These are phyloP conservation scores for Gorsachius magnificus DNA, from an alignment of 2,797 vertebrate genomes.

Conservation along the genomic window DNA sequence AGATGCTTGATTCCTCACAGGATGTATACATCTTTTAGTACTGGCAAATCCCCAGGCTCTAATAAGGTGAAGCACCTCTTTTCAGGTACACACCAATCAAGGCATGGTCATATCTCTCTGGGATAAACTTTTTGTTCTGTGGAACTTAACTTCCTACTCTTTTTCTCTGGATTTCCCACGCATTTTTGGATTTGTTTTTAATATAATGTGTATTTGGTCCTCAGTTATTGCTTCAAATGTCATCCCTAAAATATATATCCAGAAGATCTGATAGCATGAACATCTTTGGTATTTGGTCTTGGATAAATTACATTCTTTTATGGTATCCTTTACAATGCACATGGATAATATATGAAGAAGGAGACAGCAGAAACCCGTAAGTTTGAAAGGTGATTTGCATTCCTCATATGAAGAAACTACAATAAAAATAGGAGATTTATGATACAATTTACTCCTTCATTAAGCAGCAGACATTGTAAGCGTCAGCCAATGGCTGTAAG, in stretches of 20 bases:
- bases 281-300: not conserved
- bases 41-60: not conserved
- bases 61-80: not conserved
- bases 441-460: slow-evolving; percentile 39
- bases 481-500: not conserved
- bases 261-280: not conserved
- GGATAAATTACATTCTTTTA: not conserved
- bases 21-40: not conserved
- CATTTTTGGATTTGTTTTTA: not conserved
- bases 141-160: not conserved
- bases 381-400: slow-evolving; percentile 25
- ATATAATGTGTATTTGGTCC: not conserved
- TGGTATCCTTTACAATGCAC: not conserved
- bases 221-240: not conserved
- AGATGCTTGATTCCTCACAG: not conserved
- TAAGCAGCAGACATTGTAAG: slow-evolving; percentile 24
- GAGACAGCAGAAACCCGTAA: not conserved
- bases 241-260: not conserved
- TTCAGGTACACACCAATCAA: not conserved
- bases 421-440: slow-evolving; percentile 51
- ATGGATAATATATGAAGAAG: not conserved
- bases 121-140: not conserved
- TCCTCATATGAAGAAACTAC: not conserved
- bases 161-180: not conserved
- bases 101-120: not conserved